These are phyloP conservation scores for Montipora sp. DNA, from an alignment of 64 coral and sea anemone genomes.

Conservation along the genomic window DNA sequence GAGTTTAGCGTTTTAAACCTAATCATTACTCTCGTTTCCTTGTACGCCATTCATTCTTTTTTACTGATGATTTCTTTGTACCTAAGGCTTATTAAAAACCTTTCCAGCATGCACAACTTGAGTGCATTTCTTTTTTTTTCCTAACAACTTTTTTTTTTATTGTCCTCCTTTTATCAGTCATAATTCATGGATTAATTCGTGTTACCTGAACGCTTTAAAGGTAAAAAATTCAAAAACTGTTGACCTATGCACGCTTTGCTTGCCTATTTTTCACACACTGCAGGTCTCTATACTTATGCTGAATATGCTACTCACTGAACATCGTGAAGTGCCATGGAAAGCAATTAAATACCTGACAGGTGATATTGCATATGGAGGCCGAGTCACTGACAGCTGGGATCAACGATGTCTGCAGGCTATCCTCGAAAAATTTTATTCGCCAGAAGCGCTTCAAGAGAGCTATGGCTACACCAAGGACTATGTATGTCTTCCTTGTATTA, in stretches of 20 bases:
- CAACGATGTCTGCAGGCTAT: constrained; percentile 90
- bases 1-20: too few relatives aligned
- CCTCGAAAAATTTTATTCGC: constrained; percentile 83
- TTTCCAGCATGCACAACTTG: too few relatives aligned
- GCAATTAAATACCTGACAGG: constrained; percentile 87
- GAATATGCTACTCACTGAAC: constrained; percentile 89
- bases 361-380: constrained; percentile 89
- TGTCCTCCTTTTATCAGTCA: too few relatives aligned
- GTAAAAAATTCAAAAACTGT: too few relatives aligned
- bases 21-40: too few relatives aligned
- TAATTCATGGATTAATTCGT: too few relatives aligned
- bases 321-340: constrained; percentile 88
- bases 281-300: constrained; percentile 95
- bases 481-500: constrained; percentile 38
- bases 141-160: too few relatives aligned
- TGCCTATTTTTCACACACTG: neutral
- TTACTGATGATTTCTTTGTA: too few relatives aligned
- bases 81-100: too few relatives aligned
- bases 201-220: neutral
- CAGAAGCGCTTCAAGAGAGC: constrained; percentile 67
- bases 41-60: too few relatives aligned
- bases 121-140: too few relatives aligned
- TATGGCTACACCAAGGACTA: constrained; percentile 81
- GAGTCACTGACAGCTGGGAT: constrained; percentile 96
- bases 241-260: neutral